These are phyloP conservation scores for Geophilus truncorum DNA, from an alignment of 2,888 invertebrate species.

Conservation along the genomic window DNA sequence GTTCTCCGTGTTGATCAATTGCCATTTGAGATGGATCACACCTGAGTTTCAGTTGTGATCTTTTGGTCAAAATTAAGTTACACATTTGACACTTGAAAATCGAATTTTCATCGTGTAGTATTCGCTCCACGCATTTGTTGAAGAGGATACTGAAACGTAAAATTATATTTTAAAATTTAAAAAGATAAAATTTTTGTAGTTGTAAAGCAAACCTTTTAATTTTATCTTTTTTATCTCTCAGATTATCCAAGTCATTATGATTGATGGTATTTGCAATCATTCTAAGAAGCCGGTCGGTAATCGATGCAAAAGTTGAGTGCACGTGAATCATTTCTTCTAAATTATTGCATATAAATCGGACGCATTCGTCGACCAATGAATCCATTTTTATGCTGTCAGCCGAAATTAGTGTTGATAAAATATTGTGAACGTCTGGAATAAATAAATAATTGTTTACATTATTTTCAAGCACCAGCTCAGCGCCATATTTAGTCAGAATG, in stretches of 20 bases:
- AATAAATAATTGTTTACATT: no score
- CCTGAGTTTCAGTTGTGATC: background rate
- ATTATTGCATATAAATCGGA: background rate
- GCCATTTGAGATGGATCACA: background rate
- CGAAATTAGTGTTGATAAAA: background rate
- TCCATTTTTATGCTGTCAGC: slow-evolving; percentile 15
- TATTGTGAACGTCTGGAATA: background rate
- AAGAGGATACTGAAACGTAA: background rate
- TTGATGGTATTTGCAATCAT: background rate
- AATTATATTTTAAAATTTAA: background rate
- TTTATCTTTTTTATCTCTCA: slow-evolving; percentile 25
- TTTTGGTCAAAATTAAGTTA: background rate
- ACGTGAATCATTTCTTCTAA: background rate
- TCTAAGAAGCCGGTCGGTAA: background rate
- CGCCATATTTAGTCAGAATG: no score
- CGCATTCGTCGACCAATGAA: slow-evolving; percentile 26
- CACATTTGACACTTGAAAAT: background rate
- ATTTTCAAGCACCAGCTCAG: background rate
- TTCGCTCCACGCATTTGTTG: background rate
- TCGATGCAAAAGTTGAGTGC: background rate
- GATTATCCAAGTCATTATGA: slow-evolving; percentile 8
- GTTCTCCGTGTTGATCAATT: slow-evolving; percentile 3
- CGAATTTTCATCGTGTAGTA: background rate
- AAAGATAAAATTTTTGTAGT: background rate
- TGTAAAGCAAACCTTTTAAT: background rate